Conservation (phyloP, 2,888 invertebrate species). For the Tortrix viridana region DNA sequence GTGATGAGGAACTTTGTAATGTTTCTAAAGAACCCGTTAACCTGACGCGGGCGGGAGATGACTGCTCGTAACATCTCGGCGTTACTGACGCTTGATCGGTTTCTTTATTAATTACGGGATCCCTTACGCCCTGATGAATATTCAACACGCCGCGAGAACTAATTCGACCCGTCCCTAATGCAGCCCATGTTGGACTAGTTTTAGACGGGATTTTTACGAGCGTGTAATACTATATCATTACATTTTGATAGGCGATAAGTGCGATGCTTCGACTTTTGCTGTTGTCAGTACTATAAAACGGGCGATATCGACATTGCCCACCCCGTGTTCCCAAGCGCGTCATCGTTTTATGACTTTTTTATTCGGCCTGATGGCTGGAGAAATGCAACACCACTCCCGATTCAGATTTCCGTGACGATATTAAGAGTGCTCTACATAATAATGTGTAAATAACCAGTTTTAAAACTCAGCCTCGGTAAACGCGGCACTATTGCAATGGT, state of each 20-base stretch:
- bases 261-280: slow-evolving; percentile 69
- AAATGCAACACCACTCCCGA: slow-evolving; percentile 78
- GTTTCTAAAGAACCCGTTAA: slow-evolving; percentile 60
- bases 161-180: slow-evolving; percentile 60
- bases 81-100: slow-evolving; percentile 61
- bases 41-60: slow-evolving; percentile 48
- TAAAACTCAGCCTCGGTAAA: slow-evolving; percentile 48
- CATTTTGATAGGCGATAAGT: slow-evolving; percentile 77
- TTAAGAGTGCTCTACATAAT: slow-evolving; percentile 60
- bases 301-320: slow-evolving; percentile 69
- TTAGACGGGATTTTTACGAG: slow-evolving; percentile 72
- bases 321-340: slow-evolving; percentile 79
- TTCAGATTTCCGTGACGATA: slow-evolving; percentile 71
- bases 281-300: slow-evolving; percentile 73
- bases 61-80: slow-evolving; percentile 47
- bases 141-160: slow-evolving; percentile 60
- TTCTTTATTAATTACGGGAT: slow-evolving; percentile 68
- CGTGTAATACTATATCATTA: slow-evolving; percentile 76
- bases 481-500: slow-evolving; percentile 38
- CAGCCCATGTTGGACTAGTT: slow-evolving; percentile 56
- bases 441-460: slow-evolving; percentile 63
- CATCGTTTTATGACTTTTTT: slow-evolving; percentile 81
- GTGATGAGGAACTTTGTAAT: slow-evolving; percentile 50
- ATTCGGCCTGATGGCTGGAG: slow-evolving; percentile 74
- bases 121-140: slow-evolving; percentile 70